These are phyloP conservation scores for Plotosus lineatus DNA, from an alignment of 2,113 vertebrate species.

Conservation along the genomic window DNA sequence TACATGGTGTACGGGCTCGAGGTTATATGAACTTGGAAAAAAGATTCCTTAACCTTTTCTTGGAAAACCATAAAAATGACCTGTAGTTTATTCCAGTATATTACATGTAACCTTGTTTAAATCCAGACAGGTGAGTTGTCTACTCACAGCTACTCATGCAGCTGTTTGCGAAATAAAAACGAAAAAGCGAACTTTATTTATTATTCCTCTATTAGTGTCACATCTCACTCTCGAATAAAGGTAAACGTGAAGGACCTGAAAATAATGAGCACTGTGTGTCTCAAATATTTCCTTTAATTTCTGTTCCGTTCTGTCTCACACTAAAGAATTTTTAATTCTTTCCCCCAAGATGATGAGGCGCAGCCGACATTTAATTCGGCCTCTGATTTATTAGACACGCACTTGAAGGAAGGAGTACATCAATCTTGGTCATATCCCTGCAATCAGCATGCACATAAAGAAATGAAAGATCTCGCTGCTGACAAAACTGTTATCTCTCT, in stretches of 20 bases:
- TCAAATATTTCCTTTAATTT: background rate
- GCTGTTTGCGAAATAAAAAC: too few species aligned
- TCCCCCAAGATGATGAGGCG: slow-evolving; percentile 15
- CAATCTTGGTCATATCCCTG: slow-evolving; percentile 29
- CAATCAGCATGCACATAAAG: slow-evolving; percentile 38
- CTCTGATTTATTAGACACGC: slow-evolving; percentile 38
- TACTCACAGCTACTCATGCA: slow-evolving; percentile 51
- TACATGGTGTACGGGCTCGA: background rate
- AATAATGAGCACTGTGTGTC: background rate
- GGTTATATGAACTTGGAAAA: background rate
- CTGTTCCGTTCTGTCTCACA: background rate
- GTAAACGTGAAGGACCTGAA: background rate
- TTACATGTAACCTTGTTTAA: background rate
- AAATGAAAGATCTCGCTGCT: slow-evolving; percentile 43
- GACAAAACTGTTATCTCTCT: slow-evolving; percentile 65
- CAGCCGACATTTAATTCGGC: slow-evolving; percentile 35
- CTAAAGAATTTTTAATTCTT: slow-evolving; percentile 31
- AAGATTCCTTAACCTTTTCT: background rate
- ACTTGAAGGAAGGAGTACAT: slow-evolving; percentile 41
- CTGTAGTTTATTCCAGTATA: background rate
- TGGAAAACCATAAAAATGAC: background rate
- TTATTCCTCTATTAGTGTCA: slow-evolving; percentile 3
- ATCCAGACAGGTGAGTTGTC: slow-evolving; percentile 61
- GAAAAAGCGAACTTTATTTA: slow-evolving; percentile 8
- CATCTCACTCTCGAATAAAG: background rate